phyloP scores from a whole-genome alignment of 1,140 invertebrate genomes.

The Drosophila dunni region DNA sequence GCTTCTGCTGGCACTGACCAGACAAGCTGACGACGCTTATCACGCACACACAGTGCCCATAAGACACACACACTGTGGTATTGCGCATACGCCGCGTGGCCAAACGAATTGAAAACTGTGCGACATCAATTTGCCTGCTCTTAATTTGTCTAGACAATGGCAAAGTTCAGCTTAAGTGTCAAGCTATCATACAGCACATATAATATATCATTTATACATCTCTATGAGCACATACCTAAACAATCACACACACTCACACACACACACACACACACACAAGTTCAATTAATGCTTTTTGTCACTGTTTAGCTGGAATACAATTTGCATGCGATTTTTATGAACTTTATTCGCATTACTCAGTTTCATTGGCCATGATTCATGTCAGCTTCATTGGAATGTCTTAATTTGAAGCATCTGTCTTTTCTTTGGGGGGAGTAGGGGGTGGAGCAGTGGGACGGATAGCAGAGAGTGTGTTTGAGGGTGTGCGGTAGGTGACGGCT shows the following conservation, averaged over 20 bases:
- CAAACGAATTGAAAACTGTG: constrained; percentile 62
- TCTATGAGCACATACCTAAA: constrained; percentile 24
- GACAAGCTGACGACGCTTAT: constrained; percentile 74
- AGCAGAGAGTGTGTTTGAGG: background rate
- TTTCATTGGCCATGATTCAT: constrained; percentile 56
- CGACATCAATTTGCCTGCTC: constrained; percentile 65
- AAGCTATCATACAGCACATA: constrained; percentile 33
- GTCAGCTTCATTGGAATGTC: constrained; percentile 57
- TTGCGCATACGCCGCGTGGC: constrained; percentile 73
- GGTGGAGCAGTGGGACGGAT: no score
- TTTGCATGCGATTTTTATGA: constrained; percentile 53
- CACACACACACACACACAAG: constrained; percentile 26
- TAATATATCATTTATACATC: background rate
- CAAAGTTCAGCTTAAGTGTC: constrained; percentile 66
- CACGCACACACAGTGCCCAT: constrained; percentile 29
- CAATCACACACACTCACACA: background rate
- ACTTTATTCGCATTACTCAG: constrained; percentile 11
- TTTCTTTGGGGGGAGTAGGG: background rate
- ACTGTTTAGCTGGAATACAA: constrained; percentile 50
- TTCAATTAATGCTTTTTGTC: constrained; percentile 70
- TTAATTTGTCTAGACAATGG: constrained; percentile 82
- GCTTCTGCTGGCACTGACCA: constrained; percentile 44
- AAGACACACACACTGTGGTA: constrained; percentile 31
- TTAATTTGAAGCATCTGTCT: constrained; percentile 75
- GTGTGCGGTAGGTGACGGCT: constrained; percentile 2